Percentiles rank a stretch among this genome's conserved stretches.
Evolutionary conservation across 2,797 vertebrate species (phyloP).

Genomic region (Enteromius trimaculatus): DNA sequence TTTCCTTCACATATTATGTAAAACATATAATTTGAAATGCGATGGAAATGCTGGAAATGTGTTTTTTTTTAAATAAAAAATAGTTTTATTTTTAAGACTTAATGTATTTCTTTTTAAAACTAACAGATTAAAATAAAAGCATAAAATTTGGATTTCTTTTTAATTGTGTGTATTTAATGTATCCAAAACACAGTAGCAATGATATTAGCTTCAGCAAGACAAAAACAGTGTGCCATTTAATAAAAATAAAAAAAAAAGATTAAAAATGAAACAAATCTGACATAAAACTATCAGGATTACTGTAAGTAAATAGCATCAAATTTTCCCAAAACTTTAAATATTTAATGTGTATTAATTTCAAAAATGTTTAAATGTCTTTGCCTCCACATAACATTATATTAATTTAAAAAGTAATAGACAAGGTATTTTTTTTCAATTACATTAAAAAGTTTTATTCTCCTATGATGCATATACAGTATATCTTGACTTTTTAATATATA

Average conservation of each 20-base stretch:
- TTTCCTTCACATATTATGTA: neutral
- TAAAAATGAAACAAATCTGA: neutral
- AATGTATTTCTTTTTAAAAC: neutral
- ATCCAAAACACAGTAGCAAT: neutral
- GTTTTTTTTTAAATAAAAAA: neutral
- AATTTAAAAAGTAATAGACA: neutral
- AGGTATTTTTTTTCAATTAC: neutral
- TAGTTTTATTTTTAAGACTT: too few species aligned
- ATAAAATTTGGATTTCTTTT: too few species aligned
- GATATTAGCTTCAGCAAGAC: neutral
- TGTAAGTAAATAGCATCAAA: neutral
- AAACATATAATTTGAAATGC: neutral
- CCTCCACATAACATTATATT: neutral
- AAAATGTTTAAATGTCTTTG: neutral
- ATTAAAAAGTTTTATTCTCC: neutral
- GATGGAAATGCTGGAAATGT: neutral
- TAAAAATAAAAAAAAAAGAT: neutral
- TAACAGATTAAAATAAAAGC: neutral
- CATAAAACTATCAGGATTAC: neutral
- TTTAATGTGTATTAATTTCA: neutral
- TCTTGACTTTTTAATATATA: neutral
- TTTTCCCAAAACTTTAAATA: neutral
- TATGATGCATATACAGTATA: neutral
- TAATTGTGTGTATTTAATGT: neutral
- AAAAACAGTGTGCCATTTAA: neutral